Evolutionary conservation across 2,797 vertebrate species (phyloP), one percentile per base, ranked within the genome.

Genomic region (Chiloscyllium punctatum): DNA sequence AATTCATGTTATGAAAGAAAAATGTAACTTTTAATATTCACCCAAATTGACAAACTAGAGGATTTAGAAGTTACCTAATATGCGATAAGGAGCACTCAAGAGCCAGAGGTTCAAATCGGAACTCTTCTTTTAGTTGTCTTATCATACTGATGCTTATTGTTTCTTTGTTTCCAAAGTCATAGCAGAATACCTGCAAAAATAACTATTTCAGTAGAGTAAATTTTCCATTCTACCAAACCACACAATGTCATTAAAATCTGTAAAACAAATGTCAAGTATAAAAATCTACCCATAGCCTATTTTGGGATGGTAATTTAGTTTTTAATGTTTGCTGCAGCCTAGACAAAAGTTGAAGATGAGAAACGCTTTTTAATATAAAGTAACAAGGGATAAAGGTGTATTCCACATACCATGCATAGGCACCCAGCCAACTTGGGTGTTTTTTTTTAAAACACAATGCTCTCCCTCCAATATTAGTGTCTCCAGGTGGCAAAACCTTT

Each of bases 61-160:
- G 30, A 53, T 33, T 53, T 95, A 48, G 53, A 51, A 94, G 53
- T 48, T 96, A 99, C 99, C 98, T 98, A 97, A 99, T 98, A 96
- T 98, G 98, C 96, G 97, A 97, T 95, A 99, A 97, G 9, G 97
- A 97, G 96, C 99, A 99, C 96, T 99, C 98, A 95, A 98, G 74
- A 79, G 98, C 98, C 96, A 99, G 96, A 3, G 96, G 97, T 94
- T 97, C 97, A 1, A 96, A 94, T 96, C 96, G 97, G 96, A 99
- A 96, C 84, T 96, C 97, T 86, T 98, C 96, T 0, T 97, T 96
- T 96, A 99, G 98, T n/a, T 97, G 97, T 96, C 98, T 97, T 96
- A 99, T 96, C 96, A 96, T 97, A 95, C 96, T 96, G 95, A 97
- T 21, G 66, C 98, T 97, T 66, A 98, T 96, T 88, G 97, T 97